A percentile compares a stretch with the other conserved stretches of the same genome.
phyloP scores from a whole-genome alignment of 2,888 invertebrate genomes.

The Lomographa bimaculata region DNA sequence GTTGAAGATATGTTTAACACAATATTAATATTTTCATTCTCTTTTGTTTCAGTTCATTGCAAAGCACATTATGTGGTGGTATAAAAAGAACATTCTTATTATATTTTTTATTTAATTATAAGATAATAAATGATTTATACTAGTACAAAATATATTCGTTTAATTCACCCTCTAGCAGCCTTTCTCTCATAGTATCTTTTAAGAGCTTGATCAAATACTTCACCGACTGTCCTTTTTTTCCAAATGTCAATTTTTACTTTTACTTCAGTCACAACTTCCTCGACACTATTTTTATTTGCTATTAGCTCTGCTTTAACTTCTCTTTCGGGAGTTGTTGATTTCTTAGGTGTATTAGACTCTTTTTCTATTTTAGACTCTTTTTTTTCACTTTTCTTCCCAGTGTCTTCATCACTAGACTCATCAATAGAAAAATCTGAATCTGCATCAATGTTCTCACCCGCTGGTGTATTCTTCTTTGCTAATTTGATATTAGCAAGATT shows the following conservation, averaged over 20 bases:
- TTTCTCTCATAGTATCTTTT: constrained; percentile 90
- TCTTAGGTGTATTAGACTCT: constrained; percentile 23
- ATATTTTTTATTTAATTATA: constrained; percentile 16
- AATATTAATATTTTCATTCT: no score
- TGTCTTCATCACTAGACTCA: constrained; percentile 81
- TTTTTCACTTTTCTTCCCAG: constrained; percentile 34
- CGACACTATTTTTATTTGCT: constrained; percentile 35
- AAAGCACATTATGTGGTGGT: constrained; percentile 79
- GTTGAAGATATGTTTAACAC: no score
- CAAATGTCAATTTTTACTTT: constrained; percentile 88
- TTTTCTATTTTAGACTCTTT: constrained; percentile 22
- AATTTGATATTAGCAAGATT: constrained; percentile 65
- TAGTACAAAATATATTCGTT: constrained; percentile 6
- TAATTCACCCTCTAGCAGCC: constrained; percentile 73
- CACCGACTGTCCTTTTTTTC: constrained; percentile 93
- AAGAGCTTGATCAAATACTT: constrained; percentile 89
- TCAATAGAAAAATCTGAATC: constrained; percentile 90
- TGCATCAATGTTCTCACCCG: constrained; percentile 86
- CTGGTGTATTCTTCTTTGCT: constrained; percentile 63
- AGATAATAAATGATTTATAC: constrained; percentile 2
- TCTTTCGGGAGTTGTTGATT: constrained; percentile 37
- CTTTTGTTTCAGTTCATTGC: constrained; percentile 80
- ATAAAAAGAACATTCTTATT: constrained; percentile 33
- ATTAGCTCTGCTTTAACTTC: constrained; percentile 28
- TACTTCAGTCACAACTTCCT: constrained; percentile 32